Evolutionary conservation across 64 coral and sea anemone species (phyloP).

Genomic region (Stichodactyla mertensii): DNA sequence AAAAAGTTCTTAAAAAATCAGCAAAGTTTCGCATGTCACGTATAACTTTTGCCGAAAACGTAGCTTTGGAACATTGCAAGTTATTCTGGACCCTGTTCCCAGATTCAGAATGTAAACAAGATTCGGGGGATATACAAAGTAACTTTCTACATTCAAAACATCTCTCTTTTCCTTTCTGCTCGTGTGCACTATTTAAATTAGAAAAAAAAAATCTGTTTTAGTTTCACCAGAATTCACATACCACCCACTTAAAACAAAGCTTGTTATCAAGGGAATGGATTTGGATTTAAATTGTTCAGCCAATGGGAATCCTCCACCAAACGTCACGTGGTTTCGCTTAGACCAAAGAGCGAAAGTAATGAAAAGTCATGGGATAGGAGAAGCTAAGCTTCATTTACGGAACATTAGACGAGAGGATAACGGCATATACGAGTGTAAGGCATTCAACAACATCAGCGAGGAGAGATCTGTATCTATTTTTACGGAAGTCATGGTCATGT

Average conservation of each 20-base stretch:
- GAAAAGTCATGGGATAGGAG: neutral
- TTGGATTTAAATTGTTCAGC: slow-evolving; percentile 3
- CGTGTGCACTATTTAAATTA: neutral
- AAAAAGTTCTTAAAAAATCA: too few relatives aligned
- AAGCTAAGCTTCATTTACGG: neutral
- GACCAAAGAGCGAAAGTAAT: neutral
- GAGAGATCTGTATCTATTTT: neutral
- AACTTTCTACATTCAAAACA: too few relatives aligned
- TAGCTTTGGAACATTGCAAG: too few relatives aligned
- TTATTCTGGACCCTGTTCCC: too few relatives aligned
- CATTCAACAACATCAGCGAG: neutral
- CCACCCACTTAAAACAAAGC: neutral
- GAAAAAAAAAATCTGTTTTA: neutral
- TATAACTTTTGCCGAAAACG: too few relatives aligned
- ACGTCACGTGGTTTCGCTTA: neutral
- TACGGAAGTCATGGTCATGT: neutral
- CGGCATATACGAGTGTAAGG: neutral
- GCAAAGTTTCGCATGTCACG: too few relatives aligned
- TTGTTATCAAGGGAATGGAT: slow-evolving; percentile 2
- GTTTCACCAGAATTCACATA: neutral
- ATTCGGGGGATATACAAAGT: too few relatives aligned
- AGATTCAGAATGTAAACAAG: too few relatives aligned
- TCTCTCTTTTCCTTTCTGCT: neutral
- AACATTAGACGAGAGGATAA: neutral
- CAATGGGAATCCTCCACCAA: neutral